Evolutionary conservation across 1,140 invertebrate species (phyloP), one percentile per base, ranked within the genome.

Genomic region (Helicorthomorpha holstii): DNA sequence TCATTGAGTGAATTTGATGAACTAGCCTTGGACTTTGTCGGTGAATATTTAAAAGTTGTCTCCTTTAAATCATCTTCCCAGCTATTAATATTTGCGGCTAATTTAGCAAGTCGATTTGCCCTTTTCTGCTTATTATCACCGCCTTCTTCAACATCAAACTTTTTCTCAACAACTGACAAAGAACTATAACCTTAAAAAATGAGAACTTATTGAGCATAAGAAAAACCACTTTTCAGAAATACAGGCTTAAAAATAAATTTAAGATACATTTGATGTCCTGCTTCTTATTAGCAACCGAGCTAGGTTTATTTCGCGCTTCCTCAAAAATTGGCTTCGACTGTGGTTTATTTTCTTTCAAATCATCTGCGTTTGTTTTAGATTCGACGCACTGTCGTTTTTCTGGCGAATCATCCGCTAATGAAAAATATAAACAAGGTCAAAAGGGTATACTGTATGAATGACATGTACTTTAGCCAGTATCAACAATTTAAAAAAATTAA

Each of bases 31-130:
- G 19, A 22, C 7, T 34, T 16, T 34, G 16, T 16, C 29, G 19
- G 44, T 19, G 19, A 22, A 4, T 46, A 4, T 21, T 22, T 7
- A 19, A 46, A 22, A 19, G 4, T 7, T 4, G 25, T 22, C 7
- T 21, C 19, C 4, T 19, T 21, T 4, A 22, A 21, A 4, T 46
- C 44, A 7, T 46, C 44, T 46, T 46, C 44, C 44, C 53, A 57
- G 2, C 48, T 27, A 2, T 54, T 46, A 47, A 52, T 53, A 27
- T 54, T 1, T 24, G 51, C 45, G 53, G 54, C 54, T 2, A 59
- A 48, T 29, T 34, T 19, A 23, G 38, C 38, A 16, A 50, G 29
- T 12, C 54, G 38, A 34, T 34, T 34, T 16, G 29, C 16, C 7
- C 29, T 7, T 7, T 16, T 16, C 16, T 34, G 7, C 7, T 34